Base-by-base conservation (phyloP, 1,140 invertebrate genomes). In the Sinella curviseta region DNA sequence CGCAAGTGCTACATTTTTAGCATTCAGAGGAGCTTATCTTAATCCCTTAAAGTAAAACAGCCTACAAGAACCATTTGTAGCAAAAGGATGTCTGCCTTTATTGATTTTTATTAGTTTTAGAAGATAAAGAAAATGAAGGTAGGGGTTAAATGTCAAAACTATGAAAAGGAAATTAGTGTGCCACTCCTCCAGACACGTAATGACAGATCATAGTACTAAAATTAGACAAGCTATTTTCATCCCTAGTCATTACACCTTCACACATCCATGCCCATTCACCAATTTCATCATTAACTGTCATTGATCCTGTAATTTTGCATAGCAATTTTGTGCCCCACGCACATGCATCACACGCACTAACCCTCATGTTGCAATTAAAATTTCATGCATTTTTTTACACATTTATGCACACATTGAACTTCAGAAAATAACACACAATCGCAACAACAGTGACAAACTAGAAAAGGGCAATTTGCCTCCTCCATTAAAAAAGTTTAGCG, bases 81-180 rank as follows among this genome's bases (percentile, higher is more conserved):
- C n/a, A n/a, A n/a, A n/a, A n/a, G n/a, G n/a, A n/a, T n/a, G n/a
- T n/a, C n/a, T n/a, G n/a, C n/a, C n/a, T n/a, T n/a, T n/a, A n/a
- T n/a, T n/a, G n/a, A n/a, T n/a, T n/a, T n/a, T n/a, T n/a, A n/a
- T n/a, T n/a, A n/a, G n/a, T n/a, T n/a, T n/a, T n/a, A n/a, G n/a
- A n/a, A n/a, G n/a, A n/a, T n/a, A n/a, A 60, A 4, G 55, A 60
- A 14, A 60, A 60, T 60, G 55, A 60, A 17, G 24, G 8, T 17
- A 8, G 24, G 55, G 55, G 55, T 60, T 60, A 60, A 60, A 24
- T 60, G 55, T 60, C 55, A 60, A 60, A 60, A 60, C 55, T 60
- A 60, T 60, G 55, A 60, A 60, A 60, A 60, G 3, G 55, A 60
- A 60, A 60, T 60, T 60, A 60, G 55, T 60, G n/a, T n/a, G 55